These are phyloP conservation scores for Otolemur crassicaudatus DNA, from an alignment of 2,797 vertebrate genomes.

Conservation along the genomic window DNA sequence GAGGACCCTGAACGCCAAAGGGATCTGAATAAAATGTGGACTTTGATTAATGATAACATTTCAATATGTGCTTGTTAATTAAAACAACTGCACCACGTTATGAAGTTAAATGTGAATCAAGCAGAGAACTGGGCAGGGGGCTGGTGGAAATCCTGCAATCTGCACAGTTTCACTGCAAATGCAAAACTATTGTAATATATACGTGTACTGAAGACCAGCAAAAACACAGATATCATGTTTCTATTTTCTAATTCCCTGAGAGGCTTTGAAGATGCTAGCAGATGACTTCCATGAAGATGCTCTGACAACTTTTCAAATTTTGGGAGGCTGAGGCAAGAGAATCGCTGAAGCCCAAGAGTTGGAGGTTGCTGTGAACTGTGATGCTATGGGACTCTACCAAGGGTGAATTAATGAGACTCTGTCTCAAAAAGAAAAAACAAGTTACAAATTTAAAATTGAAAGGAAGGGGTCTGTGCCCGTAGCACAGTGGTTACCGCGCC, in stretches of 20 bases:
- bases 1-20: rapidly evolving
- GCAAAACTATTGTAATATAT: neutral
- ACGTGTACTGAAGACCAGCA: rapidly evolving
- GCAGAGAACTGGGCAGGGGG: neutral
- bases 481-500: too few species aligned
- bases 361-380: too few species aligned
- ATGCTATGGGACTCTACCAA: too few species aligned
- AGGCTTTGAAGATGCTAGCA: neutral
- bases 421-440: too few species aligned
- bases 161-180: rapidly evolving
- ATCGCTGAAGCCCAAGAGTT: too few species aligned
- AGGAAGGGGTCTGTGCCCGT: too few species aligned
- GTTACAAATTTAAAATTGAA: too few species aligned
- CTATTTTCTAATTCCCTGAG: neutral
- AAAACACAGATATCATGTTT: rapidly evolving
- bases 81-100: too few species aligned
- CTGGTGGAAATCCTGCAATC: rapidly evolving
- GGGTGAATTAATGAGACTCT: too few species aligned
- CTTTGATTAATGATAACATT: neutral
- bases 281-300: too few species aligned
- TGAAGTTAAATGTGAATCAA: too few species aligned
- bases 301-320: neutral
- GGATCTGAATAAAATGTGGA: neutral
- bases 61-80: neutral
- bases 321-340: too few species aligned